phyloP scores from a whole-genome alignment of 2,888 invertebrate species.

The Drosophila neotestacea region DNA sequence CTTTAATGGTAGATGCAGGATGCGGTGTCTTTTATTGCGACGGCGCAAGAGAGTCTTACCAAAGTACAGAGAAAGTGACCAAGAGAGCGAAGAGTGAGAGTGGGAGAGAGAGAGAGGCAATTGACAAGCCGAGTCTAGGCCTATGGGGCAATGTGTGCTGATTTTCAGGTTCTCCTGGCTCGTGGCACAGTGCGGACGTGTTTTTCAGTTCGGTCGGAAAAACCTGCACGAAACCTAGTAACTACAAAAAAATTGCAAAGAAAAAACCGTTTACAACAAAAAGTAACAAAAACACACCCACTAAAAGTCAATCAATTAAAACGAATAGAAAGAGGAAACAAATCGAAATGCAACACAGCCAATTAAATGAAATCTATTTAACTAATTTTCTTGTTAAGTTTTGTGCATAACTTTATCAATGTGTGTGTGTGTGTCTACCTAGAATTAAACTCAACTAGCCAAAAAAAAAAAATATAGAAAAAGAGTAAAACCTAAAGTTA shows the following conservation, averaged over 20 bases:
- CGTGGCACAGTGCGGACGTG: slow-evolving; percentile 80
- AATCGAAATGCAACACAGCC: slow-evolving; percentile 37
- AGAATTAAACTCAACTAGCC: slow-evolving; percentile 17
- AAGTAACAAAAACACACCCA: background rate
- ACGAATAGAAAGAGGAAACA: background rate
- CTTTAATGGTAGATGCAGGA: slow-evolving; percentile 44
- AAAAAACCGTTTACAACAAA: slow-evolving; percentile 3
- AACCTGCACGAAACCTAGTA: slow-evolving; percentile 41
- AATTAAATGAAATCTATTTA: slow-evolving; percentile 33
- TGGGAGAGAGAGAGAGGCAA: slow-evolving; percentile 2
- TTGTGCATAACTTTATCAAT: slow-evolving; percentile 3
- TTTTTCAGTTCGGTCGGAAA: slow-evolving; percentile 47
- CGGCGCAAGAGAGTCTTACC: slow-evolving; percentile 51
- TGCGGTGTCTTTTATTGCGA: slow-evolving; percentile 38
- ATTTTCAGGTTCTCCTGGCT: slow-evolving; percentile 81
- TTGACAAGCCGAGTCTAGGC: slow-evolving; percentile 39
- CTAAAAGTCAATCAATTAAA: slow-evolving; percentile 35
- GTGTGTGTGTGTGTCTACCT: slow-evolving; percentile 22
- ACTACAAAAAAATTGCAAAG: slow-evolving; percentile 42
- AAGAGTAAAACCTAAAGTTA: slow-evolving; percentile 3
- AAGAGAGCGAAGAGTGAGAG: slow-evolving; percentile 20
- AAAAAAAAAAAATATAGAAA: background rate
- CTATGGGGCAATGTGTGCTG: slow-evolving; percentile 72
- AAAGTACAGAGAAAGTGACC: slow-evolving; percentile 20
- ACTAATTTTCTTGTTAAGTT: slow-evolving; percentile 15